A percentile compares a stretch with the other conserved stretches of the same genome.
Conservation (phyloP, 2,113 vertebrate genomes). For the Trichomycterus rosablanca region DNA sequence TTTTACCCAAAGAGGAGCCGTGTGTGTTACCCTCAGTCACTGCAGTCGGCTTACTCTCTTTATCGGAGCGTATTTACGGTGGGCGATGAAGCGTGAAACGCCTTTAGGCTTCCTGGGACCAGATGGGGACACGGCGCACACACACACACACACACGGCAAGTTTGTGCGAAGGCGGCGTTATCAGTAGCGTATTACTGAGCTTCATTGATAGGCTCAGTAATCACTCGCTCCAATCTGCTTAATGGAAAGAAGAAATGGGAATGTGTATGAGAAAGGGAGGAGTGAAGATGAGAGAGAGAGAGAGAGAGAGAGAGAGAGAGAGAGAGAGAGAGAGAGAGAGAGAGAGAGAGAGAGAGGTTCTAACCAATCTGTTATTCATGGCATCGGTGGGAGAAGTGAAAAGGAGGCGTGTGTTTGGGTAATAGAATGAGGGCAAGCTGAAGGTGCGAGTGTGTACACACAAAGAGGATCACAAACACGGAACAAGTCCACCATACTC, state of each 20-base stretch:
- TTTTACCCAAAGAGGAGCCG: too few species aligned
- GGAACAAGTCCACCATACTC: constrained; percentile 27
- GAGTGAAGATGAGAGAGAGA: constrained; percentile 30
- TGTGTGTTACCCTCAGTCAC: constrained; percentile 21
- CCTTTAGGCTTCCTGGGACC: constrained; percentile 67
- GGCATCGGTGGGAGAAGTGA: constrained; percentile 7
- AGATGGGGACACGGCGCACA: constrained; percentile 55
- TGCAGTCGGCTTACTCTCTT: constrained; percentile 63
- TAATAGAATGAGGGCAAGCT: constrained; percentile 25
- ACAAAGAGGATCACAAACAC: constrained; percentile 11
- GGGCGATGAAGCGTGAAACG: constrained; percentile 66
- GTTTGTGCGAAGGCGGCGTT: constrained; percentile 41
- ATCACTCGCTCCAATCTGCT: constrained; percentile 63
- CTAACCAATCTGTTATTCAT: constrained; percentile 18
- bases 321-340: neutral
- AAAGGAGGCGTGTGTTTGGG: constrained; percentile 32
- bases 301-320: constrained; percentile 15
- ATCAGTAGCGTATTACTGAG: constrained; percentile 71
- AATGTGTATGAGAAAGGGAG: constrained; percentile 41
- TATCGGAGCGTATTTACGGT: constrained; percentile 72
- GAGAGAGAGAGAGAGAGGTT: constrained; percentile 14
- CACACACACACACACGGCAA: constrained; percentile 42
- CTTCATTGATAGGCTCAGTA: constrained; percentile 62
- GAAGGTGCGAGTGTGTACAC: constrained; percentile 48
- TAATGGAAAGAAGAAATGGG: constrained; percentile 44